Evolutionary conservation across 1,140 invertebrate genomes (phyloP).

Genomic region (Heliconius hewitsoni): DNA sequence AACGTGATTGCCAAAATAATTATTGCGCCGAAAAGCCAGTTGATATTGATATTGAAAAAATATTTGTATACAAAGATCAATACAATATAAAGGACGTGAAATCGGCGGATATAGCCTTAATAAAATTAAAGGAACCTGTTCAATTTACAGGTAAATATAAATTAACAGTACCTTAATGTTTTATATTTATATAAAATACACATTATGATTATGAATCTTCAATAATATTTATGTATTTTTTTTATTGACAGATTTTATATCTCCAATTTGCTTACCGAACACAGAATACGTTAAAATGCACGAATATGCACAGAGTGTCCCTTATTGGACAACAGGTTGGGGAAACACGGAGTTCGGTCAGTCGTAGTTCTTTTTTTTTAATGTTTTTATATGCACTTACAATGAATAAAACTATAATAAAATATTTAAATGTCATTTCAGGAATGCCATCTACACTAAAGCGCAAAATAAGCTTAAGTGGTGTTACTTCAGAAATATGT

Average conservation of each 20-base stretch:
- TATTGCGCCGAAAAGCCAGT: slow-evolving; percentile 44
- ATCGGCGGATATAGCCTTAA: slow-evolving; percentile 83
- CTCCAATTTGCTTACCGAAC: slow-evolving; percentile 86
- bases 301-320: slow-evolving; percentile 53
- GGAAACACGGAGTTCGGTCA: slow-evolving; percentile 59
- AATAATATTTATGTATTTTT: not conserved
- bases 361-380: slow-evolving; percentile 11
- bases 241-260: slow-evolving; percentile 72
- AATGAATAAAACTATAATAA: not conserved
- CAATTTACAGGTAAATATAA: slow-evolving; percentile 70
- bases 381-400: no score
- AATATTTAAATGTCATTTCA: slow-evolving; percentile 40
- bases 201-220: not conserved
- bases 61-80: slow-evolving; percentile 36
- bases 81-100: not conserved
- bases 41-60: slow-evolving; percentile 43
- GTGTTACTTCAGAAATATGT: slow-evolving; percentile 45
- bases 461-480: slow-evolving; percentile 47
- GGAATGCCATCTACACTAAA: slow-evolving; percentile 44
- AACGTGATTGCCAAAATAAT: slow-evolving; percentile 80
- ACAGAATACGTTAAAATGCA: slow-evolving; percentile 46
- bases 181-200: no score
- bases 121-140: slow-evolving; percentile 82
- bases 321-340: slow-evolving; percentile 68
- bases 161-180: no score